phyloP scores from a whole-genome alignment of 2,888 invertebrate genomes.

The Pteria penguin region DNA sequence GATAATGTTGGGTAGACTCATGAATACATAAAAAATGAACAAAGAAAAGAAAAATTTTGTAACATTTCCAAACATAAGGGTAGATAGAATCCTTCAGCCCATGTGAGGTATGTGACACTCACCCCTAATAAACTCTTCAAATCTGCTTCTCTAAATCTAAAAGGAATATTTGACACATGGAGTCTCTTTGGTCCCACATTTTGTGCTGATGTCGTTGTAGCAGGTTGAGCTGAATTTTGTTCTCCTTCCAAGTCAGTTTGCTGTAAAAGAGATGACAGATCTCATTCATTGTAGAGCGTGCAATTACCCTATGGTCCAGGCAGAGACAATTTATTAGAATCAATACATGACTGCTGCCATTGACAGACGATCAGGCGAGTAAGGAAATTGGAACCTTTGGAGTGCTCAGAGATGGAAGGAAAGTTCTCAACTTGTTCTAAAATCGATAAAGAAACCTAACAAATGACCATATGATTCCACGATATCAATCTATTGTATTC shows the following conservation, averaged over 20 bases:
- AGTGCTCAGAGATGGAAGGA: slow-evolving; percentile 6
- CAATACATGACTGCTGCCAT: slow-evolving; percentile 23
- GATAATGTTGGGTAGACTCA: too few relatives aligned
- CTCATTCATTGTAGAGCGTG: not conserved
- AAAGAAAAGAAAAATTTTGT: too few relatives aligned
- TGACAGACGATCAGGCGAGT: slow-evolving; percentile 6
- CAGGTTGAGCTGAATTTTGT: slow-evolving; percentile 82
- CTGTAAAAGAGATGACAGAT: slow-evolving; percentile 74
- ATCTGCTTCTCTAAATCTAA: slow-evolving; percentile 99
- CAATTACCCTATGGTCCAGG: not conserved
- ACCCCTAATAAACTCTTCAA: slow-evolving; percentile 99
- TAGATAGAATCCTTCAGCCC: too few relatives aligned
- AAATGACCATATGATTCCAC: slow-evolving; percentile 21
- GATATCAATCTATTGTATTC: not conserved
- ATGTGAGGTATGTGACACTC: slow-evolving; percentile 80
- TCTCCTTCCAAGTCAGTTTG: slow-evolving; percentile 84
- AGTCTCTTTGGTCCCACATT: slow-evolving; percentile 89
- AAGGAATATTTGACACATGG: slow-evolving; percentile 99
- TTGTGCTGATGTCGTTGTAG: slow-evolving; percentile 55
- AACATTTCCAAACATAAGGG: too few relatives aligned
- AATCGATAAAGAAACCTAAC: slow-evolving; percentile 22
- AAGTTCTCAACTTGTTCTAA: slow-evolving; percentile 6
- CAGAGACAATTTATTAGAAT: slow-evolving; percentile 1
- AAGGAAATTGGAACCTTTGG: slow-evolving; percentile 23
- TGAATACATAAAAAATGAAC: too few relatives aligned